A percentile compares a stretch with the other conserved stretches of the same genome.
These are phyloP conservation scores for Drosophila bocqueti DNA, from an alignment of 1,140 invertebrate genomes.

Conservation along the genomic window DNA sequence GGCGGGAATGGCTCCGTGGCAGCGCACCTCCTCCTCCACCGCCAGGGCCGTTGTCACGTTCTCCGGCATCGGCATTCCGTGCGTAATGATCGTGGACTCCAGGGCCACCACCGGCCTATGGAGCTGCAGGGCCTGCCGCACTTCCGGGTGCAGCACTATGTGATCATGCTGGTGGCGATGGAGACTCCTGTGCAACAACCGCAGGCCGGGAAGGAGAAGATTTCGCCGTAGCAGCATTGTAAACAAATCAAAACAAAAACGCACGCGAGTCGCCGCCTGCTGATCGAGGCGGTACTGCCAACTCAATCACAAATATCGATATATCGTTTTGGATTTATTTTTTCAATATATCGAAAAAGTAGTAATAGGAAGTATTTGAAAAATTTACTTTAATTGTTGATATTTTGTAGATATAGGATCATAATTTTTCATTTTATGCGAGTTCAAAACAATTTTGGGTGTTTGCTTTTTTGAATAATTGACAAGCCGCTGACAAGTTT, in stretches of 20 bases:
- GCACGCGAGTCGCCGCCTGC: conserved; percentile 33
- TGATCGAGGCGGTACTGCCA: conserved; percentile 26
- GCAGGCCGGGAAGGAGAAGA: conserved; percentile 9
- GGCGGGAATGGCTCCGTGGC: conserved; percentile 95
- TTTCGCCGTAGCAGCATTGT: conserved; percentile 32
- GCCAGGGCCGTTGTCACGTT: conserved; percentile 94
- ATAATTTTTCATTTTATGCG: too few relatives aligned
- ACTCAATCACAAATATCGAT: background rate
- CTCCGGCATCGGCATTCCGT: conserved; percentile 98
- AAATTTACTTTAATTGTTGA: background rate
- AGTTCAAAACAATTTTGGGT: too few relatives aligned
- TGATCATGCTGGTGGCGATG: conserved; percentile 25
- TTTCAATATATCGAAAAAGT: background rate
- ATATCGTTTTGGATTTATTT: background rate
- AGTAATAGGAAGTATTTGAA: background rate
- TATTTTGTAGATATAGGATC: too few relatives aligned
- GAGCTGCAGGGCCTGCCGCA: conserved; percentile 57
- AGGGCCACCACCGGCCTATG: conserved; percentile 91
- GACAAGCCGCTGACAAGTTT: conserved; percentile 65
- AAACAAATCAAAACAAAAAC: conserved; percentile 45
- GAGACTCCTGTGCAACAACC: conserved; percentile 4
- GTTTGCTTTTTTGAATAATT: conserved; percentile 84
- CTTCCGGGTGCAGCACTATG: conserved; percentile 68
- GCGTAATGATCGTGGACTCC: conserved; percentile 99
- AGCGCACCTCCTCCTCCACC: conserved; percentile 92